phyloP scores from a whole-genome alignment of 2,797 vertebrate genomes.

The Hypotaenidia okinawae region DNA sequence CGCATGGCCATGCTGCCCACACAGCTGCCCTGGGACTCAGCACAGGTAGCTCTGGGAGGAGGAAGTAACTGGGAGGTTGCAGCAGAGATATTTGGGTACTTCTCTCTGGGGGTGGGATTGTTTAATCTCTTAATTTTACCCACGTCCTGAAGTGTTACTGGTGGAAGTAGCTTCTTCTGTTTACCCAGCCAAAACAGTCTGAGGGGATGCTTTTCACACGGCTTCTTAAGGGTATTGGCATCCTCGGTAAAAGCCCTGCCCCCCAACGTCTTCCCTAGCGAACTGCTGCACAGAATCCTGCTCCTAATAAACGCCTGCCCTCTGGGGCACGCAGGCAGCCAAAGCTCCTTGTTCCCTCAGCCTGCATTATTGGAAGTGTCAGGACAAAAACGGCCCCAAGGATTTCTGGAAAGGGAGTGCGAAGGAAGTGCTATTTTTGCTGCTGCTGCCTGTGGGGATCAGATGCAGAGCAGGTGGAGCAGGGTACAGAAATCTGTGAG shows the following conservation, averaged over 20 bases:
- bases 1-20: conserved; percentile 50
- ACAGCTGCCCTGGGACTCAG: conserved; percentile 75
- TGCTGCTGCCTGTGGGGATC: not conserved
- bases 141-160: rapidly evolving
- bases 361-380: conserved; percentile 42
- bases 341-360: conserved; percentile 37
- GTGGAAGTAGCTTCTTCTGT: not conserved
- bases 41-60: conserved; percentile 78
- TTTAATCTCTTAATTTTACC: not conserved
- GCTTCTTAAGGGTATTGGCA: not conserved
- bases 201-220: not conserved
- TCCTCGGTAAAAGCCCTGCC: not conserved
- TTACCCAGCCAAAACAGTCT: not conserved
- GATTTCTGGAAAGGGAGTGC: conserved; percentile 34
- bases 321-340: not conserved
- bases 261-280: not conserved
- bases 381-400: not conserved
- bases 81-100: not conserved
- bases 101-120: rapidly evolving
- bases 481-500: not conserved
- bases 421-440: conserved; percentile 39
- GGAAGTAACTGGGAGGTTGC: not conserved
- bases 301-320: conserved; percentile 6
- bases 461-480: conserved; percentile 10
- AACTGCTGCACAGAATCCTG: not conserved